These are phyloP conservation scores for Chlorops oryzae DNA, from an alignment of 1,140 invertebrate species.

Conservation along the genomic window DNA sequence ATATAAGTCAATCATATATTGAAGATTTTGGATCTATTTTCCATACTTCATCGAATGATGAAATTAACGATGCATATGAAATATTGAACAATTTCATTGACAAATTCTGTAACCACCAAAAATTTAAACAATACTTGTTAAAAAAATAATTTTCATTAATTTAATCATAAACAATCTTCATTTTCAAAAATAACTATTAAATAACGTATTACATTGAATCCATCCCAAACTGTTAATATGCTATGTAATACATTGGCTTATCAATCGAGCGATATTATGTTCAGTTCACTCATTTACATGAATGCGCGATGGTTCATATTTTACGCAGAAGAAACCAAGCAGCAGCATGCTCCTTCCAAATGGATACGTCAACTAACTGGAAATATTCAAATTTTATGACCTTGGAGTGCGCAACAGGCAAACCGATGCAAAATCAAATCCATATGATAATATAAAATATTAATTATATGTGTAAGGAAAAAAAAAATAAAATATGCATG, in stretches of 20 bases:
- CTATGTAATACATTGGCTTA: conserved; percentile 60
- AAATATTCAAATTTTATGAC: conserved; percentile 59
- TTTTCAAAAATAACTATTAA: conserved; percentile 67
- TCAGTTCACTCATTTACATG: conserved; percentile 52
- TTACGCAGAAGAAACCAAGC: conserved; percentile 60
- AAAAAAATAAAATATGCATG: no score
- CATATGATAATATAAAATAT: no score
- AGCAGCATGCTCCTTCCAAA: conserved; percentile 59
- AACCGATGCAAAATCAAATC: conserved; percentile 58
- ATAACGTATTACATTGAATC: conserved; percentile 70
- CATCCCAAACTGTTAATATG: conserved; percentile 69
- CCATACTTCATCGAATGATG: no score
- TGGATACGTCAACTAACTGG: conserved; percentile 72
- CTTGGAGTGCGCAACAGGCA: conserved; percentile 71
- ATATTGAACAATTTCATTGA: no score
- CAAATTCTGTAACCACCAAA: no score
- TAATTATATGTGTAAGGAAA: no score
- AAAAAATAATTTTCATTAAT: no score
- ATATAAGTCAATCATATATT: no score
- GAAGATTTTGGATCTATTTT: no score
- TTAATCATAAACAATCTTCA: no score
- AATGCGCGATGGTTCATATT: conserved; percentile 67
- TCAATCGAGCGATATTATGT: conserved; percentile 56
- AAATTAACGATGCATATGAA: no score
- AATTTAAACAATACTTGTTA: no score